Evolutionary conservation across 2,888 invertebrate species (phyloP).

Genomic region (Ditylenchus weischeri): DNA sequence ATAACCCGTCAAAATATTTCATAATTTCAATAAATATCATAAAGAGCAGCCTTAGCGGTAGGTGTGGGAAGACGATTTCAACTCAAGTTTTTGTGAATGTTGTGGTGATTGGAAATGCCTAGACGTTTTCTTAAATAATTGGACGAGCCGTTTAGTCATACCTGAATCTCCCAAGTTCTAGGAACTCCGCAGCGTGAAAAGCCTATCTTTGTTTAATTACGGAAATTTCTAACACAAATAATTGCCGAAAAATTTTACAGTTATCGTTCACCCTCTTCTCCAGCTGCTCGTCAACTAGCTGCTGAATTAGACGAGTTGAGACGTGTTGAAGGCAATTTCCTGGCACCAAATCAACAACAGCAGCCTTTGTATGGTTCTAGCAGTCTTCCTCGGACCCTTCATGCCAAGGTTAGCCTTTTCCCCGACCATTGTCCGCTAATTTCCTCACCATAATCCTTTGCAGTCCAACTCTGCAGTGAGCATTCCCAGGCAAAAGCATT

Average conservation of each 20-base stretch:
- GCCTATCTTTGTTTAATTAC: too few relatives aligned
- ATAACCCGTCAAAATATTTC: too few relatives aligned
- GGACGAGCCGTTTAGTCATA: too few relatives aligned
- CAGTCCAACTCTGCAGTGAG: slow-evolving; percentile 18
- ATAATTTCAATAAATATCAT: too few relatives aligned
- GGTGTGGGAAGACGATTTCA: too few relatives aligned
- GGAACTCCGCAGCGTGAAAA: too few relatives aligned
- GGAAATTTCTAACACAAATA: too few relatives aligned
- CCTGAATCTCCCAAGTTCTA: too few relatives aligned
- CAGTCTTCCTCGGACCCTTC: slow-evolving; percentile 49
- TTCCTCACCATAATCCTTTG: neutral
- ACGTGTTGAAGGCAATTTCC: slow-evolving; percentile 38
- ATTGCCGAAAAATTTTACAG: slow-evolving; percentile 14
- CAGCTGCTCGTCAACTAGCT: slow-evolving; percentile 56
- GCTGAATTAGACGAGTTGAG: slow-evolving; percentile 57
- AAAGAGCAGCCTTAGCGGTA: too few relatives aligned
- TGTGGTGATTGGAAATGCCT: too few relatives aligned
- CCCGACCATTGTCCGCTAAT: neutral
- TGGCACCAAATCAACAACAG: slow-evolving; percentile 18
- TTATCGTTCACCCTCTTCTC: slow-evolving; percentile 51
- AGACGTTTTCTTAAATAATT: too few relatives aligned
- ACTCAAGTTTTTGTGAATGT: too few relatives aligned
- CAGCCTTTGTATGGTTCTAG: slow-evolving; percentile 40
- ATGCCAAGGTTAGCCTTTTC: slow-evolving; percentile 32
- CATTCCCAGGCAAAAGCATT: slow-evolving; percentile 6